Percentiles rank a stretch among this genome's conserved stretches.
These are phyloP conservation scores for Nycticebus coucang DNA, from an alignment of 2,113 vertebrate genomes.

Conservation along the genomic window DNA sequence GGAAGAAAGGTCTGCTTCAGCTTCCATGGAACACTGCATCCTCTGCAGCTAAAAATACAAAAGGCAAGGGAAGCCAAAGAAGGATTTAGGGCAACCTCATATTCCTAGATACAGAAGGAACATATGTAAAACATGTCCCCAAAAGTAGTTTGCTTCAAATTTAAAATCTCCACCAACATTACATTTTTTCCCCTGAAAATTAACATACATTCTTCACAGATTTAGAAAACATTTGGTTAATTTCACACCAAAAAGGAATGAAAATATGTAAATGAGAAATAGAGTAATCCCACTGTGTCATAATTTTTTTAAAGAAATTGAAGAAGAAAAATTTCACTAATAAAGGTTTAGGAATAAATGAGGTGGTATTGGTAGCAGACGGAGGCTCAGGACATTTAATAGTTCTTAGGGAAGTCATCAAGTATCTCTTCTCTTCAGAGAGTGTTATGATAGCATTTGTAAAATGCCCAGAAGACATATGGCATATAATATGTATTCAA, in stretches of 20 bases:
- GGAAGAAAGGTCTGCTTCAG: background rate
- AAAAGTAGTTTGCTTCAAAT: background rate
- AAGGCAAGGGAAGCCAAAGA: background rate
- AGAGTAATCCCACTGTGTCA: background rate
- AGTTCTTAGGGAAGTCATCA: background rate
- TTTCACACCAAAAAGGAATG: background rate
- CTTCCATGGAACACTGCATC: background rate
- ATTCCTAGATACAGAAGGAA: background rate
- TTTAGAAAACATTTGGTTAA: conserved; percentile 28
- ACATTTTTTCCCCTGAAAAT: background rate
- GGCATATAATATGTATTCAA: background rate
- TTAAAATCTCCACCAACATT: background rate
- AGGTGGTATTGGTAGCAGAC: background rate
- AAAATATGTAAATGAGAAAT: background rate
- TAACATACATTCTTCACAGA: background rate
- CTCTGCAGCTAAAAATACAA: background rate
- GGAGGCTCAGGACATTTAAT: background rate
- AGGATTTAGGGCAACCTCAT: background rate
- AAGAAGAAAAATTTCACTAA: background rate
- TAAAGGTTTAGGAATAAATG: background rate
- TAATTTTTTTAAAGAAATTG: background rate
- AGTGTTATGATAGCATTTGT: background rate
- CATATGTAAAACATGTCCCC: background rate
- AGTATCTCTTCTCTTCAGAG: background rate
- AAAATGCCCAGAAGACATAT: background rate